Base-by-base conservation (phyloP, 2,113 vertebrate species). In the Rhinolophus ferrumequinum region DNA sequence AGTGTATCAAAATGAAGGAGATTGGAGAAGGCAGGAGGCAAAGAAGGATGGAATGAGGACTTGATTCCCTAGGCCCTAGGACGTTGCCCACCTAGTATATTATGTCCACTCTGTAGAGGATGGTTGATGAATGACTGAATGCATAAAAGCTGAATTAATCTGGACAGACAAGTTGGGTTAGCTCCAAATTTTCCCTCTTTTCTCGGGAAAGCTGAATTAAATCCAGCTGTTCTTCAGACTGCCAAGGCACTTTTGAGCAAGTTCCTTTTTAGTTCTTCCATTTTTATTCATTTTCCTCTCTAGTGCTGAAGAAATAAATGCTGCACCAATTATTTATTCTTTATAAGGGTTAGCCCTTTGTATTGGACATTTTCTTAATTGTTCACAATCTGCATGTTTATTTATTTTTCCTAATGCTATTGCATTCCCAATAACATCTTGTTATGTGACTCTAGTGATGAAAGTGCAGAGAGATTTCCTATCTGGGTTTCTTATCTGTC, bases 201-300 rank as follows among this genome's bases (percentile, higher is more conserved):
- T 90, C 90, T 95, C 96, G 90, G 95, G 94, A 97, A 97, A 87
- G 54, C 64, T 79, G 86, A 95, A 98, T 98, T 90, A 96, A 96
- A 96, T 60, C 70, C 97, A 97, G 97, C 92, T 97, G 97, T 84
- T 92, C 44, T 84, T 95, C 24, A 92, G n/a, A 90, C 19, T 94
- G 95, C 95, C 90, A 84, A 96, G 38, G 28, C 26, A 60, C 79
- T 97, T 95, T 90, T 52, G 84, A 92, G 30, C 58, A 96, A 94
- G 67, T 86, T 76, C 33, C 60, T 96, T 96, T 93, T 92, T 90
- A 6, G 92, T 93, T 97, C 91, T 97, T 96, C 69, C 87, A 86
- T 96, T 97, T 96, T 87, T 90, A 66, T 95, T 97, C 93, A 90
- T 93, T 96, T 97, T 83, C 26, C 92, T 90, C 80, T 89, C 88